phyloP scores from a whole-genome alignment of 2,888 invertebrate genomes.

The Hypercompe scribonia region DNA sequence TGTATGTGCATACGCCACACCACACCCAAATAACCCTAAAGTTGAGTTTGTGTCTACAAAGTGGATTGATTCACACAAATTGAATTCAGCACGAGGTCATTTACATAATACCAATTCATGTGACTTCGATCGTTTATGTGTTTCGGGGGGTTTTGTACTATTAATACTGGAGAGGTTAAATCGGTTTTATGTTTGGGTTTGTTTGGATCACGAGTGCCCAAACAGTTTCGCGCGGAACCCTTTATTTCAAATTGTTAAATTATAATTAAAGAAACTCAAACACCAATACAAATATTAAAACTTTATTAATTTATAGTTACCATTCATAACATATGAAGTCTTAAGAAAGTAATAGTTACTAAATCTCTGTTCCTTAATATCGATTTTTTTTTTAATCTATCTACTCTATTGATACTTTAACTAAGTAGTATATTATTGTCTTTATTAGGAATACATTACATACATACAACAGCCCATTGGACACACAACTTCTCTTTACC shows the following conservation, averaged over 20 bases:
- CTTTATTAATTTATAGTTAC: background rate
- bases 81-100: slow-evolving; percentile 51
- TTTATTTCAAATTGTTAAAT: background rate
- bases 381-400: too few species aligned
- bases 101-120: slow-evolving; percentile 54
- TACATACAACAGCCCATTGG: too few species aligned
- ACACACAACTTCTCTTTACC: too few species aligned
- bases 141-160: slow-evolving; percentile 26
- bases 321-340: background rate
- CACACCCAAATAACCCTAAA: slow-evolving; percentile 66
- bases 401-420: background rate
- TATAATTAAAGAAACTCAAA: background rate
- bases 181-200: slow-evolving; percentile 15
- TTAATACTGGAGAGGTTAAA: slow-evolving; percentile 20
- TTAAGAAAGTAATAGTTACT: background rate
- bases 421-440: too few species aligned
- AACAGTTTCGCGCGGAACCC: background rate
- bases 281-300: background rate
- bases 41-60: slow-evolving; percentile 59
- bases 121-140: slow-evolving; percentile 42
- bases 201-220: slow-evolving; percentile 1
- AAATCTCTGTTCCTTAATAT: background rate
- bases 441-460: too few species aligned
- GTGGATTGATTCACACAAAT: slow-evolving; percentile 57
- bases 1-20: slow-evolving; percentile 71